Conservation (phyloP, 1,140 invertebrate species). For the Ladona fulva region DNA sequence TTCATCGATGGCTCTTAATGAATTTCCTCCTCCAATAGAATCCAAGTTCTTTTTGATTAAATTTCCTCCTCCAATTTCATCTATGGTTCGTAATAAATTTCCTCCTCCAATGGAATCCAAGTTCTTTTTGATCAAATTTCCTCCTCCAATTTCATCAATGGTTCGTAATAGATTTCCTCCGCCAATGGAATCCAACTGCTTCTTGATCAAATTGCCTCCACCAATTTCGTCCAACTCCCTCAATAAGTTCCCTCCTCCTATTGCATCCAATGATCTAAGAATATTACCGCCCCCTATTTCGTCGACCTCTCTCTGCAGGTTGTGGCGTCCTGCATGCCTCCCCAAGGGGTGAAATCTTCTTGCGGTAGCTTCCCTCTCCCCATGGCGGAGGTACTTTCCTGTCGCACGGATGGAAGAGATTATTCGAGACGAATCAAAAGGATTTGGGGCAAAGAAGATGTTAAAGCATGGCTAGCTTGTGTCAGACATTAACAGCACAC, state of each 20-base stretch:
- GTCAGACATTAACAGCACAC: no score
- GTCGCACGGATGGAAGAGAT: no score
- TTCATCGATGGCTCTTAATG: conserved; percentile 38
- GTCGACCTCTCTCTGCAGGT: conserved; percentile 20
- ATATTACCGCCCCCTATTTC: conserved; percentile 21
- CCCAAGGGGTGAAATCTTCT: no score
- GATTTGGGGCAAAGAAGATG: no score
- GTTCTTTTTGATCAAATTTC: conserved; percentile 37
- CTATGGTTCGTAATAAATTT: conserved; percentile 33
- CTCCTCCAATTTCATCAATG: conserved; percentile 38
- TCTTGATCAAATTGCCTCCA: not conserved
- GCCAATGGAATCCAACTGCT: conserved; percentile 19
- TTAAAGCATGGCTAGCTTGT: no score
- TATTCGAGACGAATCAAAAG: no score
- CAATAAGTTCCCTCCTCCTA: conserved; percentile 27
- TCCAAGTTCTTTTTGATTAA: conserved; percentile 30
- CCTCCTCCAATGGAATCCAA: conserved; percentile 39
- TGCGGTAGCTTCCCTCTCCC: no score
- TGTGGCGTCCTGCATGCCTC: no score
- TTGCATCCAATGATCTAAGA: conserved; percentile 29
- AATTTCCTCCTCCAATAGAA: conserved; percentile 35
- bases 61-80: conserved; percentile 28
- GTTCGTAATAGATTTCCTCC: conserved; percentile 39
- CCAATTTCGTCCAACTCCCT: conserved; percentile 28
- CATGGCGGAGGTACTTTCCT: no score